Evolutionary conservation across 2,113 vertebrate species (phyloP).

Genomic region (Corynorhinus townsendii): DNA sequence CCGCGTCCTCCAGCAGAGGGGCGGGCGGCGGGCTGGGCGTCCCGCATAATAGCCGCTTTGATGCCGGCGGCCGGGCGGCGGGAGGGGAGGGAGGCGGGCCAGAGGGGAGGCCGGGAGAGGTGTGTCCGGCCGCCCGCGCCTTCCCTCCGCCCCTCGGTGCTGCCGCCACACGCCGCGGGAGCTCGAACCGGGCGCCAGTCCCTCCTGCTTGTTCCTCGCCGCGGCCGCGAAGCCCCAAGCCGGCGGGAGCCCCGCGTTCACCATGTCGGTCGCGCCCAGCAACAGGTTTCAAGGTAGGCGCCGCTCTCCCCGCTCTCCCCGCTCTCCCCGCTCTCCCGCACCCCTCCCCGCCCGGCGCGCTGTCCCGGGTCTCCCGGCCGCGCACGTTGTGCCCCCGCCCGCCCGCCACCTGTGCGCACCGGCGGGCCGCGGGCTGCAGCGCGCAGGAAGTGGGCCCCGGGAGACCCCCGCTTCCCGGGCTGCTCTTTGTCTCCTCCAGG

Average conservation of each 20-base stretch:
- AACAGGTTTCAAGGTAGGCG: slow-evolving; percentile 71
- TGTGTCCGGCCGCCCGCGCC: slow-evolving; percentile 46
- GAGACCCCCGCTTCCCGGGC: neutral
- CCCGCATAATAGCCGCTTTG: slow-evolving; percentile 64
- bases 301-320: neutral
- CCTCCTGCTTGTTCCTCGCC: neutral
- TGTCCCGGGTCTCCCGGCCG: neutral
- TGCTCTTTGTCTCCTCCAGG: slow-evolving; percentile 77
- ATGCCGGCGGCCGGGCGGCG: neutral
- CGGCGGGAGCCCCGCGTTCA: neutral
- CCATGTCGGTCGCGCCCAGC: slow-evolving; percentile 68
- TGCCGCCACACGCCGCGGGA: slow-evolving; percentile 33
- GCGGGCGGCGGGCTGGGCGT: neutral
- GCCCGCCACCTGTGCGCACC: slow-evolving; percentile 41
- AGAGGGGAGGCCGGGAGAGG: neutral
- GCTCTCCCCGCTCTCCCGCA: neutral
- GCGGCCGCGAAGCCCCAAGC: neutral
- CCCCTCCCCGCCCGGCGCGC: neutral
- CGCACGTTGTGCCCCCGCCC: neutral
- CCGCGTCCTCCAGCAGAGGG: slow-evolving; percentile 48
- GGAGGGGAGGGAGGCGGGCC: neutral
- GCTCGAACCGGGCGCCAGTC: neutral
- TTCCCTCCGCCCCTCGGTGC: slow-evolving; percentile 42
- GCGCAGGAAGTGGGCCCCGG: neutral
- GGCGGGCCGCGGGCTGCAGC: neutral